phyloP scores from a whole-genome alignment of 2,113 vertebrate species.

The Tangachromis dhanisi region DNA sequence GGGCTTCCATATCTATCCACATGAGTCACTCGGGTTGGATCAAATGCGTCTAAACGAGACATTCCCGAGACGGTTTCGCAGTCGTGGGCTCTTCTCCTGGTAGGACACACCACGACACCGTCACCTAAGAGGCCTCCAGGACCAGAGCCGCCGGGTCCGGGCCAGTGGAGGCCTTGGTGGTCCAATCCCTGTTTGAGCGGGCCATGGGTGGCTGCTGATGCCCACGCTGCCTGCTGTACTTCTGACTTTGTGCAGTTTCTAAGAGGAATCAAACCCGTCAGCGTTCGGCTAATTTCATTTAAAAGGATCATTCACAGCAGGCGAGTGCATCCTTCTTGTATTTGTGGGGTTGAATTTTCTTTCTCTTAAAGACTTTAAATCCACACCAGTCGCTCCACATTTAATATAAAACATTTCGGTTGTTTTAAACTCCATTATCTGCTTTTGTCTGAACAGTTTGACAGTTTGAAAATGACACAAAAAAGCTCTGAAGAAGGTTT shows the following conservation, averaged over 20 bases:
- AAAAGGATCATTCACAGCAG: not conserved
- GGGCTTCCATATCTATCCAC: no score
- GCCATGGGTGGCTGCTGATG: not conserved
- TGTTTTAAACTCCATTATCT: not conserved
- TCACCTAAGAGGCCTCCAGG: not conserved
- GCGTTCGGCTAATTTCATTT: rapidly evolving
- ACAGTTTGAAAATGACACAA: not conserved
- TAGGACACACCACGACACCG: not conserved
- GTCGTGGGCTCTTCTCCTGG: not conserved
- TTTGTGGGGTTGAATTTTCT: not conserved
- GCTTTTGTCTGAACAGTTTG: not conserved
- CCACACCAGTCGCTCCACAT: not conserved
- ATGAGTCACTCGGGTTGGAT: not conserved
- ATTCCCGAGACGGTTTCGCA: not conserved
- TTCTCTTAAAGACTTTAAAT: rapidly evolving
- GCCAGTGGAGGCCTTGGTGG: not conserved
- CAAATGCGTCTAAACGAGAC: rapidly evolving
- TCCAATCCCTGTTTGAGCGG: rapidly evolving
- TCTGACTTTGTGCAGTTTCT: not conserved
- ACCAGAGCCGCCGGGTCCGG: not conserved
- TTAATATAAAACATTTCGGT: not conserved
- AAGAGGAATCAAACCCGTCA: not conserved
- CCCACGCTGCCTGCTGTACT: not conserved
- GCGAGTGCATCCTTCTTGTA: not conserved
- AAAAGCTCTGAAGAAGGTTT: not conserved